A percentile compares a stretch with the other conserved stretches of the same genome.
Evolutionary conservation across 2,113 vertebrate species (phyloP).

Genomic region (Cephalopholis sonnerati): DNA sequence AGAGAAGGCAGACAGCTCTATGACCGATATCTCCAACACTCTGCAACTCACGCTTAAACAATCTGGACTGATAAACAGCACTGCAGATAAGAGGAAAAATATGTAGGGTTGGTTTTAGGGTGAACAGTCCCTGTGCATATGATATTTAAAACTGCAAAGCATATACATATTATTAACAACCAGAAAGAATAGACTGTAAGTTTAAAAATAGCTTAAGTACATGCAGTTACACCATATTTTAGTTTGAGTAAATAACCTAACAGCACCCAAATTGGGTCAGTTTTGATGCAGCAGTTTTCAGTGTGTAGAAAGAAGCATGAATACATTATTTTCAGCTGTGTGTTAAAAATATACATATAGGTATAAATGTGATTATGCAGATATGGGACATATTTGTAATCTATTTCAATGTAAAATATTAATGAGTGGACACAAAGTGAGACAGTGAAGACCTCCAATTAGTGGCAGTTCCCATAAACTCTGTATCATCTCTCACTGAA

Average conservation of each 20-base stretch:
- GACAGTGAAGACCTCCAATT: conserved; percentile 65
- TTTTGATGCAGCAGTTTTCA: neutral
- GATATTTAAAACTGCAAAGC: neutral
- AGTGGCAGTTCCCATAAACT: conserved; percentile 62
- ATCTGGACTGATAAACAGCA: too few species aligned
- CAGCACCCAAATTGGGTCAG: neutral
- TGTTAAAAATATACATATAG: neutral
- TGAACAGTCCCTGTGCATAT: neutral
- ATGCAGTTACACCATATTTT: neutral
- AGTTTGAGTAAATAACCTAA: neutral
- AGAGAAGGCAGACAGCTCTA: too few species aligned
- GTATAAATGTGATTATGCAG: neutral
- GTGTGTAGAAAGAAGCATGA: neutral
- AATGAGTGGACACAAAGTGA: conserved; percentile 47
- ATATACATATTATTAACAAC: neutral
- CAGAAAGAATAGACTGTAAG: neutral
- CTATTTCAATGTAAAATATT: conserved; percentile 10
- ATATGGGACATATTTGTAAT: conserved; percentile 5
- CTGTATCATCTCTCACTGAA: conserved; percentile 71
- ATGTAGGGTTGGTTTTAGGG: too few species aligned
- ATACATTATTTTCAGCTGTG: conserved; percentile 12
- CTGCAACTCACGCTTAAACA: too few species aligned
- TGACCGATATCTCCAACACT: too few species aligned
- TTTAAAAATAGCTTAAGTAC: neutral
- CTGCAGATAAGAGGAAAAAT: too few species aligned